Conservation (phyloP, 1,140 invertebrate species). For the Pygmarrhopalites habei region DNA sequence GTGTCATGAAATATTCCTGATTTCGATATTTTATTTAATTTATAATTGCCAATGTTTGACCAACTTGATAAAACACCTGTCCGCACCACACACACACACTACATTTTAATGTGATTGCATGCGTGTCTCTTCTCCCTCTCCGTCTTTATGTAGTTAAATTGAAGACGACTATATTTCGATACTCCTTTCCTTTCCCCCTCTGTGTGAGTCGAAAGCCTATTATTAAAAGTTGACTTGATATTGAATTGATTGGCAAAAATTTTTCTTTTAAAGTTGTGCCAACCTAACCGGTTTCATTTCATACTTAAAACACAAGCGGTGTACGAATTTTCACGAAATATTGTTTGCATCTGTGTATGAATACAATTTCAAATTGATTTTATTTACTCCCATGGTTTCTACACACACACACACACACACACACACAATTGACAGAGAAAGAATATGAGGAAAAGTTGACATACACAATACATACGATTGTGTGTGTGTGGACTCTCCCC, state of each 20-base stretch:
- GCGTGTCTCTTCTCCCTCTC: neutral
- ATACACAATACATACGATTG: neutral
- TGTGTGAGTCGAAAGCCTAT: neutral
- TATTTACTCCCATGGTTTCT: neutral
- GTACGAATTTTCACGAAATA: constrained; percentile 3
- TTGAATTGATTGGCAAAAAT: neutral
- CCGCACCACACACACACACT: too few relatives aligned
- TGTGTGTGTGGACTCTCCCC: neutral
- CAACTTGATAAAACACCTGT: too few relatives aligned
- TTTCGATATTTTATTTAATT: too few relatives aligned
- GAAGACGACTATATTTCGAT: neutral
- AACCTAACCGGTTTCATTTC: constrained; percentile 2
- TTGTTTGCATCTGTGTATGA: too few relatives aligned
- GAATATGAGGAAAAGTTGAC: neutral
- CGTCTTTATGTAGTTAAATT: neutral
- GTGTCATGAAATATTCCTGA: too few relatives aligned
- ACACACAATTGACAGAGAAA: neutral
- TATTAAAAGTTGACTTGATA: neutral
- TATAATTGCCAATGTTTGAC: too few relatives aligned
- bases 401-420: neutral
- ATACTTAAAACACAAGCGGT: constrained; percentile 10
- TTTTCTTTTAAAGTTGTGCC: neutral
- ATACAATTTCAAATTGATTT: neutral
- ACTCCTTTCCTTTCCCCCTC: neutral
- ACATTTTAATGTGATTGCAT: neutral